Conservation (phyloP, 2,113 vertebrate species). For the Myotis davidii region DNA sequence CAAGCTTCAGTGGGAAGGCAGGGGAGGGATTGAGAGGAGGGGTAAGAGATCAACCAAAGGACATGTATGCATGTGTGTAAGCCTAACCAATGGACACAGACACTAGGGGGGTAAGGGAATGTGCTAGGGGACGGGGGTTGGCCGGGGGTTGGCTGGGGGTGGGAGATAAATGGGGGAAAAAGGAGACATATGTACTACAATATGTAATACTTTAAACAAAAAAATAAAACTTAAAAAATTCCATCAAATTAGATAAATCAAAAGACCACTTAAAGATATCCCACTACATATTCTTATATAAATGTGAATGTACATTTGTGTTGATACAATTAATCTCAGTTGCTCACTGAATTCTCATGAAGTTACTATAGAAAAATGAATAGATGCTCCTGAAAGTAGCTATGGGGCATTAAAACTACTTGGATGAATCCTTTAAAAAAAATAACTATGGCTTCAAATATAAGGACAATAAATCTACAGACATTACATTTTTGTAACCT, state of each 20-base stretch:
- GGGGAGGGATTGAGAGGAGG: no score
- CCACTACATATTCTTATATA: neutral
- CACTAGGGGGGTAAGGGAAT: no score
- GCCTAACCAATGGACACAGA: no score
- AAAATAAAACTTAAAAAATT: neutral
- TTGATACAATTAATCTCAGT: neutral
- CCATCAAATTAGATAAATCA: neutral
- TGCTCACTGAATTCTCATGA: neutral
- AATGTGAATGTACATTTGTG: neutral
- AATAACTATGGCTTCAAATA: slow-evolving; percentile 8
- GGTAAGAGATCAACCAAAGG: no score
- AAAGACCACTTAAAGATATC: slow-evolving; percentile 10
- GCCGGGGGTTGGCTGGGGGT: no score
- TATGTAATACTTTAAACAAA: no score
- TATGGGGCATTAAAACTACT: neutral
- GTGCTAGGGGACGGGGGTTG: no score
- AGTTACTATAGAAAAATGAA: slow-evolving; percentile 21
- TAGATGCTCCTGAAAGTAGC: neutral
- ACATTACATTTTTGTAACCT: slow-evolving; percentile 27
- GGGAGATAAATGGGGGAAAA: no score
- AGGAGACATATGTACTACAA: no score
- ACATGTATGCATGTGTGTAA: no score
- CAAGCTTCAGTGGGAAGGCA: no score
- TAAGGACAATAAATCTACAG: slow-evolving; percentile 27
- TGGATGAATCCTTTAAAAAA: neutral